Percentiles rank a stretch among this genome's conserved stretches.
Evolutionary conservation across 2,888 invertebrate species (phyloP).

Genomic region (Epinotia brunnichana): DNA sequence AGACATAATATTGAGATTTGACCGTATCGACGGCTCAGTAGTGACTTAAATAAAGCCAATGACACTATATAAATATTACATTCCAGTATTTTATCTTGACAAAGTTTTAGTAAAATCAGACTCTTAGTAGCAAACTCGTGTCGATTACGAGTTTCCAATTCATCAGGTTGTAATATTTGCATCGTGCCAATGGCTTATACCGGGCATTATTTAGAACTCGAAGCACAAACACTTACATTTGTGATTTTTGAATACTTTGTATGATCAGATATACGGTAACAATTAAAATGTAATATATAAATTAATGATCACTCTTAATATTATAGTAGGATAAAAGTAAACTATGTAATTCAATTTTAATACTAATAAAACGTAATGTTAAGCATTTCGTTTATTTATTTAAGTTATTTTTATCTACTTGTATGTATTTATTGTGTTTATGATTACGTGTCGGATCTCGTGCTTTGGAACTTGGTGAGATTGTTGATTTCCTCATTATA

Average conservation of each 20-base stretch:
- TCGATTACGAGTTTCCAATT: not conserved
- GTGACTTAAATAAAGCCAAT: not conserved
- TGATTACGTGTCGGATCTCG: slow-evolving; percentile 41
- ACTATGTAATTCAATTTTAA: slow-evolving; percentile 32
- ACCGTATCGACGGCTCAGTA: slow-evolving; percentile 6
- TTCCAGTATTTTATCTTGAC: slow-evolving; percentile 13
- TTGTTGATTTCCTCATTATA: slow-evolving; percentile 55
- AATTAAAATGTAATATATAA: slow-evolving; percentile 34
- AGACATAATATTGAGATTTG: not conserved
- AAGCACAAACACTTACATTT: slow-evolving; percentile 42
- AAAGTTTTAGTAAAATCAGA: not conserved
- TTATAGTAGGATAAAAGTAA: slow-evolving; percentile 32
- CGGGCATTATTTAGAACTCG: slow-evolving; percentile 39
- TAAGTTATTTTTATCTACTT: slow-evolving; percentile 26
- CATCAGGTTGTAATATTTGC: not conserved
- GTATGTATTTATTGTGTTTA: slow-evolving; percentile 33
- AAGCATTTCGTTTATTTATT: slow-evolving; percentile 30
- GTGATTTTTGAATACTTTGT: slow-evolving; percentile 38
- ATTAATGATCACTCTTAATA: slow-evolving; percentile 30
- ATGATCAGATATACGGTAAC: slow-evolving; percentile 36
- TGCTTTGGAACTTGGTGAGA: slow-evolving; percentile 45
- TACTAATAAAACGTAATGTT: slow-evolving; percentile 25
- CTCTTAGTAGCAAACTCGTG: no score
- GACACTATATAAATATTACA: slow-evolving; percentile 12
- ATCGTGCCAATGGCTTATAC: not conserved